Conservation (phyloP, 2,113 vertebrate species). For the Indri indri region DNA sequence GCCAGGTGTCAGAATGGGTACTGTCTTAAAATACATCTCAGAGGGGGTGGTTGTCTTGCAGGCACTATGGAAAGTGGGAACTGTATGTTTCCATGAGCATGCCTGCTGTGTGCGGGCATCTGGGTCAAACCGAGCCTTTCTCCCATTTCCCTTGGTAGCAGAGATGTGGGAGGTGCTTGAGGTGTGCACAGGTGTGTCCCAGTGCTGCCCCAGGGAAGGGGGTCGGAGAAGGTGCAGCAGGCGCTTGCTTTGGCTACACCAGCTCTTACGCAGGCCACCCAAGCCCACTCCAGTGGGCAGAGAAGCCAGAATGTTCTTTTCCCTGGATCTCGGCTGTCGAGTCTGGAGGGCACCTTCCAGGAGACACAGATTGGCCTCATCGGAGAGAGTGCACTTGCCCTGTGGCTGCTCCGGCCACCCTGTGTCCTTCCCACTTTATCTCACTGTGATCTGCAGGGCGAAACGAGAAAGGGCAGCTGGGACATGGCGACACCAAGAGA, state of each 20-base stretch:
- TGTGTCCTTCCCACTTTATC: background rate
- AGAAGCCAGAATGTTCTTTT: fast-evolving
- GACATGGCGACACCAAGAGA: conserved; percentile 95
- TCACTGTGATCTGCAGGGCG: conserved; percentile 86
- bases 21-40: background rate
- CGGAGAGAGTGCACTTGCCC: background rate
- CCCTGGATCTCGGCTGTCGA: fast-evolving
- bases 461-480: conserved; percentile 97
- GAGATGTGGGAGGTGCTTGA: background rate
- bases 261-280: fast-evolving
- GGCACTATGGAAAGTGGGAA: background rate
- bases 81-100: background rate
- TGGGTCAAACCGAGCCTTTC: fast-evolving
- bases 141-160: too few relatives aligned
- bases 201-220: background rate
- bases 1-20: background rate
- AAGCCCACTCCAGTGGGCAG: fast-evolving
- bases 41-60: background rate
- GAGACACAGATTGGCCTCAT: fast-evolving
- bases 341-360: fast-evolving
- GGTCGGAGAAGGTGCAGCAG: background rate
- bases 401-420: fast-evolving
- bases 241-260: fast-evolving
- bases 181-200: background rate
- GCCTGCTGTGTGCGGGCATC: background rate